These are phyloP conservation scores for Phanerotoma sp. DNA, from an alignment of 2,888 invertebrate genomes.

Conservation along the genomic window DNA sequence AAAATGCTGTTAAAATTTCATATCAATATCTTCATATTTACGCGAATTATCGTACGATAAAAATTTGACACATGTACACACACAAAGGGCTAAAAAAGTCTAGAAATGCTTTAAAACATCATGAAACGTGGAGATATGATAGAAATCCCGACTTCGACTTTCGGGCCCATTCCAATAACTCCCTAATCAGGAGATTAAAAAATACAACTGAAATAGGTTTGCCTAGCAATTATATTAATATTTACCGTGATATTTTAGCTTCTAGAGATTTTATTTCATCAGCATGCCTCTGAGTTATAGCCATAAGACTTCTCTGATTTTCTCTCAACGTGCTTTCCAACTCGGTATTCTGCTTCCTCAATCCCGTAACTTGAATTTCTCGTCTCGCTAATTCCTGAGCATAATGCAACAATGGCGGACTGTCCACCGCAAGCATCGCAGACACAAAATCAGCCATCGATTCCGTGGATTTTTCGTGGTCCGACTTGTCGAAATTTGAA, in stretches of 20 bases:
- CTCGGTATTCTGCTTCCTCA: constrained; percentile 72
- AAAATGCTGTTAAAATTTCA: no score
- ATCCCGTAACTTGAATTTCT: constrained; percentile 73
- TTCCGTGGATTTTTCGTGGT: constrained; percentile 37
- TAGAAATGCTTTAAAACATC: no score
- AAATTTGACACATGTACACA: no score
- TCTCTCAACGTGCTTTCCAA: constrained; percentile 55
- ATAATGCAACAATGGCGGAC: constrained; percentile 78
- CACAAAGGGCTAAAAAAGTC: no score
- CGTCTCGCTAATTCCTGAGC: constrained; percentile 79
- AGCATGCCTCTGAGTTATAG: constrained; percentile 47
- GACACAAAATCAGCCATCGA: constrained; percentile 46
- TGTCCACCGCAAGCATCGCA: constrained; percentile 60
- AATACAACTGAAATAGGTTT: no score
- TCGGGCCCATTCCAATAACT: no score
- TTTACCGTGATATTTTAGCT: constrained; percentile 50
- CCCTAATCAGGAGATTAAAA: background rate
- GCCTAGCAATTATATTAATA: no score
- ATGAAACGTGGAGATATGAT: no score
- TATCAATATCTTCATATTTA: no score
- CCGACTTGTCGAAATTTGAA: constrained; percentile 40
- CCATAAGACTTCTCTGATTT: constrained; percentile 50
- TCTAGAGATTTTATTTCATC: constrained; percentile 48
- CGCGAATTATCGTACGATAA: no score
- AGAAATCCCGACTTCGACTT: no score